Base-by-base conservation (phyloP, 2,797 vertebrate genomes). In the Melanotaenia maccullochi region DNA sequence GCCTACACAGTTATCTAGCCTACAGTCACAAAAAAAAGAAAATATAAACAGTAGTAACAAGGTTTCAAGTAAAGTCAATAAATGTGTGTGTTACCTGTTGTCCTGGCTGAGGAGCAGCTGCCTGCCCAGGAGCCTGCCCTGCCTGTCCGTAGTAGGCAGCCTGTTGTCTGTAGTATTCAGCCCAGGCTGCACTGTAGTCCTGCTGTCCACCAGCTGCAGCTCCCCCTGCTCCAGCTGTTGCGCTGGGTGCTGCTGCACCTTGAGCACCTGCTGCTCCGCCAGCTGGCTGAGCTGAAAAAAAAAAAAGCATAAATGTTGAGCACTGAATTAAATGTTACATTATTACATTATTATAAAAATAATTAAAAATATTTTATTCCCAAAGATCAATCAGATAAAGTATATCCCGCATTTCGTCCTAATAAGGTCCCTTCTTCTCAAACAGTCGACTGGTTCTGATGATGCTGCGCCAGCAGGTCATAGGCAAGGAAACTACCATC, bases 171-270 rank as follows among this genome's bases (percentile, higher is more conserved):
- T 98, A 98, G 77, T 98, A 98, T 85, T 98, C 97, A 0, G 97
- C 97, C 97, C 97, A 98, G 62, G 97, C 97, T 0, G 96, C 97
- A 2, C 96, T 98, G 90, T 98, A 98, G 80, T 98, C 97, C 12
- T 96, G 95, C 87, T 97, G 95, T 36, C 93, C 92, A n/a, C 91
- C 93, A 5, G 91, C 87, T 3, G 89, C 87, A 22, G 85, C 88
- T 0, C 84, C 88, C 1, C 67, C 93, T 14, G 74, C 82, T 22
- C 82, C 84, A 24, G 71, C 86, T 3, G 82, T 82, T 9, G 84
- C 69, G 0, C 74, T 64, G 2, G 49, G 85, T 4, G 85, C 73
- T 2, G 89, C 71, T 6, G 86, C 36, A 0, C 74, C 81, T 54
- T 87, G 82, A 64, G 89, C 78, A n/a, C 87, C 66, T 33, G 82